Percentiles rank a stretch among this genome's conserved stretches.
These are phyloP conservation scores for Hypanus sabinus DNA, from an alignment of 2,113 vertebrate genomes.

Conservation along the genomic window DNA sequence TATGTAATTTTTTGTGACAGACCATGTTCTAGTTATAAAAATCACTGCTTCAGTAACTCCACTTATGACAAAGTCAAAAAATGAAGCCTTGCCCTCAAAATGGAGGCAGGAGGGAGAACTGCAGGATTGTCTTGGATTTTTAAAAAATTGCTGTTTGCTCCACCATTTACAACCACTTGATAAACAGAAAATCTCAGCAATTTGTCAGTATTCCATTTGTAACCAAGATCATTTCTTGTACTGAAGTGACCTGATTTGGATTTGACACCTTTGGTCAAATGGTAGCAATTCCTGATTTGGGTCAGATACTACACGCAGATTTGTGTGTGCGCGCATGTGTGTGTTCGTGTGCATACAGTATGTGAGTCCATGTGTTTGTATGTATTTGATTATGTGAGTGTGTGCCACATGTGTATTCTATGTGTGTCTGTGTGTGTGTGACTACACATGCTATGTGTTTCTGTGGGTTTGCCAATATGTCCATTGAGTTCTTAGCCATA, in stretches of 20 bases:
- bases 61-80: not conserved
- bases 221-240: too few species aligned
- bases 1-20: not conserved
- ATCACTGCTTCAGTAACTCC: not conserved
- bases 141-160: not conserved
- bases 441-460: too few species aligned
- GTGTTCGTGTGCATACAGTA: not conserved
- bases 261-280: not conserved
- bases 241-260: not conserved
- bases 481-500: not conserved
- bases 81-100: not conserved
- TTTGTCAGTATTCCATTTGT: not conserved
- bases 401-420: too few species aligned
- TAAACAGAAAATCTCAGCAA: not conserved
- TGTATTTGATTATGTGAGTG: too few species aligned
- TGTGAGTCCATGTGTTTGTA: too few species aligned
- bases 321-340: not conserved
- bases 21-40: not conserved
- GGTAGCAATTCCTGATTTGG: not conserved
- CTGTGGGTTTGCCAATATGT: too few species aligned
- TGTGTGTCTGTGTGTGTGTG: too few species aligned
- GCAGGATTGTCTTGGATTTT: not conserved
- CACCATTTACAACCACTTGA: not conserved
- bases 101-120: too few species aligned
- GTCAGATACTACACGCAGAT: not conserved